Evolutionary conservation across 2,113 vertebrate genomes (phyloP).

Genomic region (Nycticorax nycticorax): DNA sequence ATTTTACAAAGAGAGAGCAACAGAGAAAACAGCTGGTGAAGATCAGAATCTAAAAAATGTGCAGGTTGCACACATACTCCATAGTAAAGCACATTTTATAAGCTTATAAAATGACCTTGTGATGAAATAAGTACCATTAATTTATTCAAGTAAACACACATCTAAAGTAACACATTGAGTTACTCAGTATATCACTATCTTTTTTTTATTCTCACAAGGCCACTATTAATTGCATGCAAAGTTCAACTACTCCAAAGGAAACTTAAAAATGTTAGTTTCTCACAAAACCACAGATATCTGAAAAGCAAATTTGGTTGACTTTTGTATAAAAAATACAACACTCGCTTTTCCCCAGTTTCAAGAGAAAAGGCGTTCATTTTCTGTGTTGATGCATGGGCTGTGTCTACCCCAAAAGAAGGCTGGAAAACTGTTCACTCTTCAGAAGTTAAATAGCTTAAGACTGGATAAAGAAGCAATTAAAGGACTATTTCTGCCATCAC

Average conservation of each 20-base stretch:
- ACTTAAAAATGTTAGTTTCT: constrained; percentile 12
- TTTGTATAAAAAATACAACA: not conserved
- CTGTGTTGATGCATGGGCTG: not conserved
- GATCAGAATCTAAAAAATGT: constrained; percentile 20
- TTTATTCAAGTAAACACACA: constrained; percentile 57
- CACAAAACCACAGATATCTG: not conserved
- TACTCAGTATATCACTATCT: constrained; percentile 3
- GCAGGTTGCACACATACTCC: not conserved
- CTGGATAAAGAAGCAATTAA: not conserved
- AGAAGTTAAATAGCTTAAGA: not conserved
- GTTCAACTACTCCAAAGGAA: constrained; percentile 22
- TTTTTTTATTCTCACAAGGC: constrained; percentile 40
- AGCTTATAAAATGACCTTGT: constrained; percentile 32
- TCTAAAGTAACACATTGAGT: constrained; percentile 15
- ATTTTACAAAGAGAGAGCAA: constrained; percentile 21
- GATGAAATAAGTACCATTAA: constrained; percentile 64
- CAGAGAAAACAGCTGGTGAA: constrained; percentile 52
- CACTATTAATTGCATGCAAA: constrained; percentile 46
- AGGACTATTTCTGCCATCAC: not conserved
- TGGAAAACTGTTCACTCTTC: not conserved
- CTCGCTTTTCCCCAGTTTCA: not conserved
- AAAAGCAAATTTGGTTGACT: not conserved
- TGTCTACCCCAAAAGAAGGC: not conserved
- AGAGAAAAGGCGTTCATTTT: not conserved
- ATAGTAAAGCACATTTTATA: constrained; percentile 21